Conservation (phyloP, 2,888 invertebrate genomes). For the Bellardia pandia region DNA sequence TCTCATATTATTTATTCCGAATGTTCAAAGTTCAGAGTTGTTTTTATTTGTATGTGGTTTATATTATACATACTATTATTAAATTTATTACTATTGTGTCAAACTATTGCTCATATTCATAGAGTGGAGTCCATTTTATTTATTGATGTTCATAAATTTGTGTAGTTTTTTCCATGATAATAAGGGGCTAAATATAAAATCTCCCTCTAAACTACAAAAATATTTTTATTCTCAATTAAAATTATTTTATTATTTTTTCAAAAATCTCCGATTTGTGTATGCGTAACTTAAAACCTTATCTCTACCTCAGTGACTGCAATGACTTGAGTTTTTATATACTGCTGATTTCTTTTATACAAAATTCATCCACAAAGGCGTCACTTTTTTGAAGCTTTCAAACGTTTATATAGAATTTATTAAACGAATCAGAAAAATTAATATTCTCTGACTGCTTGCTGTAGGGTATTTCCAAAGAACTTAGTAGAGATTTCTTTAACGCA, state of each 20-base stretch:
- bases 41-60: not conserved
- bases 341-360: not conserved
- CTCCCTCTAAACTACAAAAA: conserved; percentile 25
- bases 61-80: not conserved
- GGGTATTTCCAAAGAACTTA: conserved; percentile 2
- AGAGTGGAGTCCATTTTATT: not conserved
- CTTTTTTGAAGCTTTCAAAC: conserved; percentile 24
- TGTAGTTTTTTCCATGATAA: conserved; percentile 10
- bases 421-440: not conserved
- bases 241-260: conserved; percentile 11
- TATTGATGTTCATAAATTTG: not conserved
- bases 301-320: conserved; percentile 44
- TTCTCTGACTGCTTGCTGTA: conserved; percentile 2
- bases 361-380: conserved; percentile 24
- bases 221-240: not conserved
- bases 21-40: no score
- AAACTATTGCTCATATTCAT: conserved; percentile 2
- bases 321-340: conserved; percentile 12
- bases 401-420: not conserved
- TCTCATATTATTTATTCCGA: no score
- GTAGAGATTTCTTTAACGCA: not conserved
- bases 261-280: conserved; percentile 13
- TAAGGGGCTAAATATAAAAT: not conserved
- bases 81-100: conserved; percentile 2
- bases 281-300: conserved; percentile 54